phyloP scores from a whole-genome alignment of 2,113 vertebrate genomes.

The Cathartes aura region DNA sequence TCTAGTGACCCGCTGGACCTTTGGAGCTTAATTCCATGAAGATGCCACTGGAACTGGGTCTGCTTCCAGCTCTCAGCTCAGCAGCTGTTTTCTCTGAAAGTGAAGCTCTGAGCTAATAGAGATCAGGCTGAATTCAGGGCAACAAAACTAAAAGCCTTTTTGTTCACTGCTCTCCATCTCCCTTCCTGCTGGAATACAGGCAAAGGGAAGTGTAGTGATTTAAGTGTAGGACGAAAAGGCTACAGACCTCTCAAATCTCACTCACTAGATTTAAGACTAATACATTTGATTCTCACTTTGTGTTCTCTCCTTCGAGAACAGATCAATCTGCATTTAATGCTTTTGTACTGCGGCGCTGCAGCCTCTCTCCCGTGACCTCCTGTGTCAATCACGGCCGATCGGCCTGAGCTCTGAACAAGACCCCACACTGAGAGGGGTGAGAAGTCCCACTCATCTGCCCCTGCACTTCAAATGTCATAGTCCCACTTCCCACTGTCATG shows the following conservation, averaged over 20 bases:
- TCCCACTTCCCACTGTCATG: not conserved
- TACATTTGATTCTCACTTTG: not conserved
- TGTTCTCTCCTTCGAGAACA: not conserved
- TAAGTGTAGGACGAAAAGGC: not conserved
- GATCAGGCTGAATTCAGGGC: conserved; percentile 59
- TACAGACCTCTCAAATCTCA: not conserved
- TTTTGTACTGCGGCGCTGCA: not conserved
- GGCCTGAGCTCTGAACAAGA: not conserved
- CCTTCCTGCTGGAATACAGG: conserved; percentile 53
- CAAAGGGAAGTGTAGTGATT: conserved; percentile 41
- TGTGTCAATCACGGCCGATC: not conserved
- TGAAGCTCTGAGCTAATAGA: conserved; percentile 58
- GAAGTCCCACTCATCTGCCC: not conserved
- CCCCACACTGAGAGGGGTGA: not conserved
- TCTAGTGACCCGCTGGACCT: conserved; percentile 30
- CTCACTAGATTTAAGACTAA: not conserved
- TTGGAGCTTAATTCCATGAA: conserved; percentile 1
- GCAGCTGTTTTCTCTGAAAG: conserved; percentile 63
- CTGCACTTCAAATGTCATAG: not conserved
- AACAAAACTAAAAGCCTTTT: conserved; percentile 63
- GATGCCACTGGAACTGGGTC: conserved; percentile 57
- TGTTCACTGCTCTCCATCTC: conserved; percentile 12
- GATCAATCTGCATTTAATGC: not conserved
- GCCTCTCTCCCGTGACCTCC: not conserved
- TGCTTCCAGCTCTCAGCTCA: conserved; percentile 51